Conservation (phyloP, 2,113 vertebrate species). For the Vidua macroura region DNA sequence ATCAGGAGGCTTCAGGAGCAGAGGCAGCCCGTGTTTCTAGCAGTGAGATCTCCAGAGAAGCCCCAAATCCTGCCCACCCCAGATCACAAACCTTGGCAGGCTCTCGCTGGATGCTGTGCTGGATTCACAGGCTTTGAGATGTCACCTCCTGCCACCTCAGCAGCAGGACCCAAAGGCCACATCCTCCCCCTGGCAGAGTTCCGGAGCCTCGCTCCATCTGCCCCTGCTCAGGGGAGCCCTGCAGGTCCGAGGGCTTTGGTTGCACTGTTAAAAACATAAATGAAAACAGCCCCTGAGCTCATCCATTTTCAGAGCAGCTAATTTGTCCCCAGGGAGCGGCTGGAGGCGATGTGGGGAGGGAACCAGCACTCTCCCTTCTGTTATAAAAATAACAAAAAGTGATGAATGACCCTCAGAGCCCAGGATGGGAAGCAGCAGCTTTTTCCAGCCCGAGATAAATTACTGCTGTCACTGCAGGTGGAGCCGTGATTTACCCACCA, state of each 20-base stretch:
- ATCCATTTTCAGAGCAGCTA: neutral
- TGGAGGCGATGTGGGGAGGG: neutral
- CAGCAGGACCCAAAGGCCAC: neutral
- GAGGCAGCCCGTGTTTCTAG: neutral
- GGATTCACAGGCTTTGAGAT: accelerated
- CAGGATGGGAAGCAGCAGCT: conserved; percentile 58
- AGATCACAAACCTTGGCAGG: accelerated
- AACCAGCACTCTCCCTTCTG: neutral
- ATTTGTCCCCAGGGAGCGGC: neutral
- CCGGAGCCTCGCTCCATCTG: neutral
- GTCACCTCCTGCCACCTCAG: neutral
- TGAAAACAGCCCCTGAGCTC: neutral
- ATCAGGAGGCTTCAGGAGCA: neutral
- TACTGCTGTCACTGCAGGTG: conserved; percentile 57
- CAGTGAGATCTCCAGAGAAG: neutral
- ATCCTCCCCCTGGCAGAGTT: accelerated
- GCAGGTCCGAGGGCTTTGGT: neutral
- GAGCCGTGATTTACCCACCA: conserved; percentile 50
- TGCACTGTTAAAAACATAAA: neutral
- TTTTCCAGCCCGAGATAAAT: conserved; percentile 69
- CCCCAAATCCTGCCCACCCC: neutral
- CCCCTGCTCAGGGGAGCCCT: neutral
- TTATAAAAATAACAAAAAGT: conserved; percentile 71
- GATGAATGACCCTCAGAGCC: conserved; percentile 68
- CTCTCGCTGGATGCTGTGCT: accelerated